Base-by-base conservation (phyloP, 2,797 vertebrate species). In the Pelobates cultripes region DNA sequence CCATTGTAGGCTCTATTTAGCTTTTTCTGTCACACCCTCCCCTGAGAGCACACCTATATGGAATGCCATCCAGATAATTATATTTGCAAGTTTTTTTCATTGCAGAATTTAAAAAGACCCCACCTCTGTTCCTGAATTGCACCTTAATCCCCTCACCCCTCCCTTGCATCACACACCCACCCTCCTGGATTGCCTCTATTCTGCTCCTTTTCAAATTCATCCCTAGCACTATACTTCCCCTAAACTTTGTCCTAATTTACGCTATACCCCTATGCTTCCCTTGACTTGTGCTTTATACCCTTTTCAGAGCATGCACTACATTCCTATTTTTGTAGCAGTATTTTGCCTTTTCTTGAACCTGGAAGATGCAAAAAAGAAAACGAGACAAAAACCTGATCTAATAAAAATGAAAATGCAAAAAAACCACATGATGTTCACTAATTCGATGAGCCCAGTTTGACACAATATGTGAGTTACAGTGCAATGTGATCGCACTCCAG, bases 281-380 rank as follows among this genome's bases (percentile, higher is more conserved):
- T 28, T 74, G 72, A 77, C 72, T 79, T 72, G 79, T 79, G 77
- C 73, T 79, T 75, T 74, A 75, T 75, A 70, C 64, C 82, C n/a
- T 47, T 70, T 53, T 79, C 73, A 79, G 73, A 84, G 82, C 82
- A 84, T 84, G 82, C 82, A 75, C 77, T 76, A 43, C 82, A 80
- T 74, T 79, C 81, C 82, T 84, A 76, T 79, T 84, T 82, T 84
- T 84, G 82, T 84, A 84, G 82, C 82, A 84, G 82, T 79, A 84
- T 84, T 83, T 84, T 84, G 82, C 82, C 82, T 84, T 75, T 70
- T 78, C 73, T 69, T 84, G 82, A 84, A 66, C 73, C 68, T 80
- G 82, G 57, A 80, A 72, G 80, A 84, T 84, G 82, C 82, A 84
- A 84, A 84, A 84, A 84, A 79, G 42, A 66, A 64, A 64, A 73